Conservation (phyloP, 2,113 vertebrate species). For the Physeter macrocephalus region DNA sequence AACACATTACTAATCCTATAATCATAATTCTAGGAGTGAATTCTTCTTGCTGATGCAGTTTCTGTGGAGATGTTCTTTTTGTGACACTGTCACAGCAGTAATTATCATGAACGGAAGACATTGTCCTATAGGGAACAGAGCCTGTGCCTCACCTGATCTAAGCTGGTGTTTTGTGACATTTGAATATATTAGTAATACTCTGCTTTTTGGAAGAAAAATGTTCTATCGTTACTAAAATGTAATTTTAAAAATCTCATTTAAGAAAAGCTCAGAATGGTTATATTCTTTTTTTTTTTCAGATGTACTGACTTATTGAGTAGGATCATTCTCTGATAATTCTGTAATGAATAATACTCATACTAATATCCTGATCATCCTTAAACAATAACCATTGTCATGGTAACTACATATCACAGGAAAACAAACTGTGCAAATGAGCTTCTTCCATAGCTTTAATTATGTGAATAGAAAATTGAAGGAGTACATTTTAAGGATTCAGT, state of each 20-base stretch:
- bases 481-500: constrained; percentile 42
- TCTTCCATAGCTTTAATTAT: constrained; percentile 71
- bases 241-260: constrained; percentile 57
- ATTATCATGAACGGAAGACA: constrained; percentile 29
- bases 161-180: constrained; percentile 61
- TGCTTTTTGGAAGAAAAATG: constrained; percentile 48
- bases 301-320: constrained; percentile 13
- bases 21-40: background rate
- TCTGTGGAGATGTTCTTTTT: constrained; percentile 19
- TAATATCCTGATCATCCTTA: constrained; percentile 66
- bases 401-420: constrained; percentile 68
- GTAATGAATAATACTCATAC: constrained; percentile 53
- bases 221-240: constrained; percentile 54
- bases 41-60: background rate
- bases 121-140: constrained; percentile 54
- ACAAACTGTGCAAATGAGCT: constrained; percentile 69
- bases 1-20: background rate
- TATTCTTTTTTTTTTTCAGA: background rate
- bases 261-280: constrained; percentile 41
- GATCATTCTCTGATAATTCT: constrained; percentile 61
- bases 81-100: background rate
- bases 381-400: constrained; percentile 65
- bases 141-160: constrained; percentile 36
- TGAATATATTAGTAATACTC: constrained; percentile 68
- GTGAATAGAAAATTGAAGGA: constrained; percentile 62